These are phyloP conservation scores for Gallinago jamesoni DNA, from an alignment of 2,113 vertebrate species.

Conservation along the genomic window DNA sequence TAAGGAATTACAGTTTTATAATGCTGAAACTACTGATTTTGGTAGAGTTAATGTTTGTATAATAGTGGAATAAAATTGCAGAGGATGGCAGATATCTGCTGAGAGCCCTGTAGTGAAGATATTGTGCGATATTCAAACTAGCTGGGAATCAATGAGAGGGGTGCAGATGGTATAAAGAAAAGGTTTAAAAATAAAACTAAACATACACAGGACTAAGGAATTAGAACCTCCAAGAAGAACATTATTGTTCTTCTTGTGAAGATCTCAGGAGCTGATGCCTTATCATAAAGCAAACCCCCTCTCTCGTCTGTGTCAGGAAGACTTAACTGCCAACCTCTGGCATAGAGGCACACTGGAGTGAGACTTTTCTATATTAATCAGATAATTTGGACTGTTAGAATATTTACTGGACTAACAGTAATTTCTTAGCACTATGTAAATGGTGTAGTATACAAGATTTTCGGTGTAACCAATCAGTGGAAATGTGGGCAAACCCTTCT, in stretches of 20 bases:
- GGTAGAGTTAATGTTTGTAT: background rate
- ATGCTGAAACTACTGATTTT: background rate
- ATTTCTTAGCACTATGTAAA: background rate
- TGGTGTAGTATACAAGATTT: background rate
- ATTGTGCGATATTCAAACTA: background rate
- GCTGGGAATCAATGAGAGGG: background rate
- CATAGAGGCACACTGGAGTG: background rate
- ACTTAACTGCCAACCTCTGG: background rate
- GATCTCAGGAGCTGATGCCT: background rate
- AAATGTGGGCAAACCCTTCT: background rate
- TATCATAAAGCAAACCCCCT: background rate
- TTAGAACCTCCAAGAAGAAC: rapidly evolving
- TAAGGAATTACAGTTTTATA: background rate
- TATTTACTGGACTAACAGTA: background rate
- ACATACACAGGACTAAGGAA: background rate
- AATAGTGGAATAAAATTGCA: background rate
- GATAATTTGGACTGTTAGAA: background rate
- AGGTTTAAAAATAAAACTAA: background rate
- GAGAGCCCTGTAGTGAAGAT: background rate
- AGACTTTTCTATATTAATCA: background rate
- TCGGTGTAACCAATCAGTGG: background rate
- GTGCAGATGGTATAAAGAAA: background rate
- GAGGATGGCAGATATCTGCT: background rate
- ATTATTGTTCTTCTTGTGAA: background rate
- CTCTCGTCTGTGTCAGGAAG: background rate